Evolutionary conservation across 2,113 vertebrate species (phyloP).

Genomic region (Hemiscyllium ocellatum): DNA sequence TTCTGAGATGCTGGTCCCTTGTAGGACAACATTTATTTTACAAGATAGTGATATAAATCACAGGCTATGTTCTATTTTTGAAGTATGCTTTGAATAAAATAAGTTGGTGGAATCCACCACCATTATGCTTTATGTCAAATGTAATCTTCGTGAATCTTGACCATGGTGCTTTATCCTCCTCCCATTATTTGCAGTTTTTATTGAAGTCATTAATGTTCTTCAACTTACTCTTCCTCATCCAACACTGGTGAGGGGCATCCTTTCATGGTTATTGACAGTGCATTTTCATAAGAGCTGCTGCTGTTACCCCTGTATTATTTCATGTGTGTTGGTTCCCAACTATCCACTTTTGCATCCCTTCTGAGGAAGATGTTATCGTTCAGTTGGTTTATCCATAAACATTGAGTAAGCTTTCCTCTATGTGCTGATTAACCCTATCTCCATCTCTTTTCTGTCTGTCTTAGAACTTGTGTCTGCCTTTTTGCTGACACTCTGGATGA

Average conservation of each 20-base stretch:
- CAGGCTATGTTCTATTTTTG: background rate
- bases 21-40: background rate
- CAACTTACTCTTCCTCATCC: background rate
- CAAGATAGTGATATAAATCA: background rate
- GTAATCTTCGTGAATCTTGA: background rate
- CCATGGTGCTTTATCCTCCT: background rate
- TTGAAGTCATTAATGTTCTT: too few relatives aligned
- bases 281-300: background rate
- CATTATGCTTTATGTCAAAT: background rate
- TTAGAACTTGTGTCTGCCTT: background rate
- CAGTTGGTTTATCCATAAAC: background rate
- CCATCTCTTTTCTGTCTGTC: background rate
- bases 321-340: background rate
- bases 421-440: background rate
- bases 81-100: background rate
- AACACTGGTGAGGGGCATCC: background rate
- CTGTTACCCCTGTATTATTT: background rate
- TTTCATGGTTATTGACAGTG: background rate
- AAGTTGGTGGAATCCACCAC: background rate
- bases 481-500: too few relatives aligned
- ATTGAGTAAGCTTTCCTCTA: background rate
- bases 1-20: background rate
- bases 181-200: background rate
- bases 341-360: background rate
- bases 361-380: background rate